These are phyloP conservation scores for Syrrhaptes paradoxus DNA, from an alignment of 2,113 vertebrate genomes.

Conservation along the genomic window DNA sequence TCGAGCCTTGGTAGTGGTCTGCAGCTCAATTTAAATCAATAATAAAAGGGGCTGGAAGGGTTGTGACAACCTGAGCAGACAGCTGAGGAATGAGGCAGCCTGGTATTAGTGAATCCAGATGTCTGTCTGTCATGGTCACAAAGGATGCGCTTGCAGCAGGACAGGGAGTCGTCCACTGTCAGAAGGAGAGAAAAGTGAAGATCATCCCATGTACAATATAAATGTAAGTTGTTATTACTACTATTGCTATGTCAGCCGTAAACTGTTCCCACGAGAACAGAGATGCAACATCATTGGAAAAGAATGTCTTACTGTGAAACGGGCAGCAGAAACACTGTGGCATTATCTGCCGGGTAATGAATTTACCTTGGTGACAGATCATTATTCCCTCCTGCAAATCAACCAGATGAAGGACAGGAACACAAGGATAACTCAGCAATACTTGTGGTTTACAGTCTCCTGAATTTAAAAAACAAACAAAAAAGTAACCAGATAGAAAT, in stretches of 20 bases:
- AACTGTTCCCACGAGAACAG: conserved; percentile 67
- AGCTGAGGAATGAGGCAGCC: not conserved
- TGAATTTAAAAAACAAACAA: conserved; percentile 6
- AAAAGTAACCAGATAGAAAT: conserved; percentile 9
- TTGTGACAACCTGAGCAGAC: not conserved
- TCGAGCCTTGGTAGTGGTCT: not conserved
- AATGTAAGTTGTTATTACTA: conserved; percentile 69
- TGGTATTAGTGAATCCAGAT: not conserved
- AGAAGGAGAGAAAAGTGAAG: conserved; percentile 61
- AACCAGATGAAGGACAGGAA: conserved; percentile 60
- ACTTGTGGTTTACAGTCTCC: conserved; percentile 38
- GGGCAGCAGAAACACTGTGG: conserved; percentile 49
- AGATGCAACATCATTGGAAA: conserved; percentile 49
- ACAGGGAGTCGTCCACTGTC: conserved; percentile 31
- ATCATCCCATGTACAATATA: conserved; percentile 51
- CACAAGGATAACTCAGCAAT: conserved; percentile 51
- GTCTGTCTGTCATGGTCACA: not conserved
- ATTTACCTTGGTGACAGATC: conserved; percentile 73
- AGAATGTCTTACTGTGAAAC: conserved; percentile 59
- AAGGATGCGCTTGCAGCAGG: conserved; percentile 35
- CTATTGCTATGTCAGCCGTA: conserved; percentile 67
- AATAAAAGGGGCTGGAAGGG: not conserved
- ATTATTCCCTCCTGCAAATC: conserved; percentile 64
- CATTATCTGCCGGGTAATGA: conserved; percentile 68
- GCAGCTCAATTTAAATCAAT: not conserved